Conservation (phyloP, 2,797 vertebrate genomes). For the Aulostomus chinensis region DNA sequence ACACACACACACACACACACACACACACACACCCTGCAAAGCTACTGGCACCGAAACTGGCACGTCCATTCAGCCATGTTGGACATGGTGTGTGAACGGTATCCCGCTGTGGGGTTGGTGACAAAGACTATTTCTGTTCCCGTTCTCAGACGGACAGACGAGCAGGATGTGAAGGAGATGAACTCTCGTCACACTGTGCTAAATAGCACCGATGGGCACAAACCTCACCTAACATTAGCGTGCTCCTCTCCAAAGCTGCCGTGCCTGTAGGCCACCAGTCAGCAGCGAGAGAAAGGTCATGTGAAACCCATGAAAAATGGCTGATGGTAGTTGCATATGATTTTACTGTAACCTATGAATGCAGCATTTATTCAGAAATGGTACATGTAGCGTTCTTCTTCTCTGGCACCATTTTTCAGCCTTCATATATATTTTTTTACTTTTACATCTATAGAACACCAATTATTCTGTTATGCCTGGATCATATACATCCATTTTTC, state of each 20-base stretch:
- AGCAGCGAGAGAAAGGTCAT: constrained; percentile 38
- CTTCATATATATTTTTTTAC: too few relatives aligned
- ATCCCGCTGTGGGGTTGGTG: constrained; percentile 55
- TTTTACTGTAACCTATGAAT: too few relatives aligned
- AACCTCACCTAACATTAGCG: constrained; percentile 57
- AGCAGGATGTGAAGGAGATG: constrained; percentile 52
- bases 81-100: constrained; percentile 56
- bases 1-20: too few relatives aligned
- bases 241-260: constrained; percentile 38
- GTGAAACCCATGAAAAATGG: constrained; percentile 10
- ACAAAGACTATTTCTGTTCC: constrained; percentile 67
- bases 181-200: constrained; percentile 56
- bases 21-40: constrained; percentile 16
- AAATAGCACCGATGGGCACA: constrained; percentile 46
- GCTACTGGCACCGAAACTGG: constrained; percentile 32
- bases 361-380: too few relatives aligned
- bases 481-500: too few relatives aligned
- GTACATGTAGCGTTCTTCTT: too few relatives aligned
- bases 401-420: too few relatives aligned
- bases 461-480: too few relatives aligned
- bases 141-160: constrained; percentile 40
- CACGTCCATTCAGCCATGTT: constrained; percentile 42
- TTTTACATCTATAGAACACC: too few relatives aligned
- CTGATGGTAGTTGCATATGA: too few relatives aligned
- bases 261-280: constrained; percentile 24